A percentile compares a stretch with the other conserved stretches of the same genome.
Evolutionary conservation across 1,140 invertebrate species (phyloP).

Genomic region (Triops cancriformis): DNA sequence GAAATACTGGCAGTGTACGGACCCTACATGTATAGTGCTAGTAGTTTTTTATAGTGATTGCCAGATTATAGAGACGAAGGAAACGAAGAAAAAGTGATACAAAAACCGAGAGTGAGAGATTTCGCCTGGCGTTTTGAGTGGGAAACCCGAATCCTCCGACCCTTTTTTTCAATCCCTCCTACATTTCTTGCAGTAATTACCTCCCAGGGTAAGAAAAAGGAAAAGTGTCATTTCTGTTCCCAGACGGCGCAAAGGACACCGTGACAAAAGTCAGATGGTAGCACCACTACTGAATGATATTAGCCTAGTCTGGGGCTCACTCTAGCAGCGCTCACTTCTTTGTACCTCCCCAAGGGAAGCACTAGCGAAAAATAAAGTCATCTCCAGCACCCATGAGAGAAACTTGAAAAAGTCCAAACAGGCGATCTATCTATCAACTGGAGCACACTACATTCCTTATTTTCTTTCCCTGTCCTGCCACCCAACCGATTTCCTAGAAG

Average conservation of each 20-base stretch:
- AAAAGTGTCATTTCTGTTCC: not conserved
- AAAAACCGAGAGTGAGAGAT: not conserved
- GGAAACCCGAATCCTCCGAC: not conserved
- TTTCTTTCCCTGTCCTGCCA: too few species aligned
- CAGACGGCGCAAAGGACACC: too few species aligned
- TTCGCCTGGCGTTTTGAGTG: not conserved
- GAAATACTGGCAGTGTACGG: not conserved
- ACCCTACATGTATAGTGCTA: not conserved
- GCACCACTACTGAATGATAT: not conserved
- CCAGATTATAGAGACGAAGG: not conserved
- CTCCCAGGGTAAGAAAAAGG: not conserved
- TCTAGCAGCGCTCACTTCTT: not conserved
- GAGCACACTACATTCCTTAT: too few species aligned
- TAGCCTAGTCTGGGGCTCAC: not conserved
- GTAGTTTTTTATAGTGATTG: not conserved
- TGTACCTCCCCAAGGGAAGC: too few species aligned
- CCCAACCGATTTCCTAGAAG: too few species aligned
- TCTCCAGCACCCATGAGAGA: not conserved
- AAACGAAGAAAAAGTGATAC: not conserved
- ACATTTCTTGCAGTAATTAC: not conserved
- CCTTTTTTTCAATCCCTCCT: too few species aligned
- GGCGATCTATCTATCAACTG: not conserved
- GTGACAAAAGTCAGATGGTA: not conserved
- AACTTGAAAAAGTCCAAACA: conserved; percentile 11
- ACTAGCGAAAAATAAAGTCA: too few species aligned